Conservation (phyloP, 1,140 invertebrate genomes). For the Lepidurus arcticus region DNA sequence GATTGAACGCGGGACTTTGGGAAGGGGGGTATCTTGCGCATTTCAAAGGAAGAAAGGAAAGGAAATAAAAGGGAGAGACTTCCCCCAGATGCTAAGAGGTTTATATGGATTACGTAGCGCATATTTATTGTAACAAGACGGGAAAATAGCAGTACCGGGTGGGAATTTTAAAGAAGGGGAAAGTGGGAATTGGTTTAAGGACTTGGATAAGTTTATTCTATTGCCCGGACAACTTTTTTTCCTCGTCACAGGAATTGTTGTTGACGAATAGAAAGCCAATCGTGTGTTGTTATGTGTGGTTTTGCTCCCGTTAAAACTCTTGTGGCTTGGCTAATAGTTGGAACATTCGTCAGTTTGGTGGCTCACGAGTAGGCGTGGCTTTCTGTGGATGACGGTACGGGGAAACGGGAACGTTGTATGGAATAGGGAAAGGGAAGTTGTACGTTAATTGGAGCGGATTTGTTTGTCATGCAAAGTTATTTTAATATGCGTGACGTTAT, state of each 20-base stretch:
- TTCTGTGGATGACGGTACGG: background rate
- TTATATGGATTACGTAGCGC: background rate
- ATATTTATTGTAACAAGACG: background rate
- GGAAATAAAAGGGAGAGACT: background rate
- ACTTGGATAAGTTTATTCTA: background rate
- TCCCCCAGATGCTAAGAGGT: background rate
- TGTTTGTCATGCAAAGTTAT: slow-evolving; percentile 2
- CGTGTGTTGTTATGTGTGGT: no score
- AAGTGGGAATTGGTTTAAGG: background rate
- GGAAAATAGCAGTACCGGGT: background rate
- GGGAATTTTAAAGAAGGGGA: background rate
- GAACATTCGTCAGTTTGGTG: background rate
- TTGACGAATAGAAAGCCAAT: background rate
- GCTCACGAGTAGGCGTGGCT: background rate
- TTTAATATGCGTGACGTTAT: background rate
- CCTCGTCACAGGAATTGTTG: background rate
- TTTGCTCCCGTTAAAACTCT: no score
- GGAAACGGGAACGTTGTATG: background rate
- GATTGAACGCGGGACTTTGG: background rate
- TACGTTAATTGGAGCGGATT: background rate
- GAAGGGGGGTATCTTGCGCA: background rate
- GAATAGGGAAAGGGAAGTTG: background rate
- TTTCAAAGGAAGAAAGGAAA: slow-evolving; percentile 16
- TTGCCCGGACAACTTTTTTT: background rate
- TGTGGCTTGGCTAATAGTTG: background rate